phyloP scores from a whole-genome alignment of 2,113 vertebrate genomes.

The Pogonocichla stellata region DNA sequence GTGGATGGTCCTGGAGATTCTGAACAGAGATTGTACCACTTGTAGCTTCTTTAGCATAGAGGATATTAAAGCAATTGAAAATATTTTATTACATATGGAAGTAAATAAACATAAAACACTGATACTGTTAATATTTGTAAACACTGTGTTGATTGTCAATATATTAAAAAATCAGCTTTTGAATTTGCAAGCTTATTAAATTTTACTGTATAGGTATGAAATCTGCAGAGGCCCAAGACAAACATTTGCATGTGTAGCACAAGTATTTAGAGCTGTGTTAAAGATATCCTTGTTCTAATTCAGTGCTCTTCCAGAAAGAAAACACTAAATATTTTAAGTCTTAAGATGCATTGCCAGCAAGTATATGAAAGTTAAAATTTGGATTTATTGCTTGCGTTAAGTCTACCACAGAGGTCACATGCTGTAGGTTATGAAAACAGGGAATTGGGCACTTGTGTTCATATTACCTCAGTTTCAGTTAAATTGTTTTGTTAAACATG shows the following conservation, averaged over 20 bases:
- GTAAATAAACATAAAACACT: not conserved
- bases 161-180: not conserved
- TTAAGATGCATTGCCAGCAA: not conserved
- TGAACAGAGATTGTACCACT: not conserved
- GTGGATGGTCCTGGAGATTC: not conserved
- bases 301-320: not conserved
- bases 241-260: not conserved
- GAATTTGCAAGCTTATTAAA: not conserved
- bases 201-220: not conserved
- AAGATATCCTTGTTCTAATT: not conserved
- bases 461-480: not conserved
- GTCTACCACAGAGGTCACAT: not conserved
- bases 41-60: not conserved
- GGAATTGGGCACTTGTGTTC: not conserved
- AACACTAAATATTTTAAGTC: not conserved
- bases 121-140: not conserved
- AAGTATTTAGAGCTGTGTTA: not conserved
- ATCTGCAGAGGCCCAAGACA: not conserved
- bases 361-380: not conserved
- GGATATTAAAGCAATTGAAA: not conserved
- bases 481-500: not conserved
- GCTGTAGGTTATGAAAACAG: slow-evolving; percentile 23
- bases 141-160: not conserved
- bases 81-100: not conserved
- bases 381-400: slow-evolving; percentile 4